Conservation (phyloP, 1,140 invertebrate genomes). For the Lordiphosa stackelbergi region DNA sequence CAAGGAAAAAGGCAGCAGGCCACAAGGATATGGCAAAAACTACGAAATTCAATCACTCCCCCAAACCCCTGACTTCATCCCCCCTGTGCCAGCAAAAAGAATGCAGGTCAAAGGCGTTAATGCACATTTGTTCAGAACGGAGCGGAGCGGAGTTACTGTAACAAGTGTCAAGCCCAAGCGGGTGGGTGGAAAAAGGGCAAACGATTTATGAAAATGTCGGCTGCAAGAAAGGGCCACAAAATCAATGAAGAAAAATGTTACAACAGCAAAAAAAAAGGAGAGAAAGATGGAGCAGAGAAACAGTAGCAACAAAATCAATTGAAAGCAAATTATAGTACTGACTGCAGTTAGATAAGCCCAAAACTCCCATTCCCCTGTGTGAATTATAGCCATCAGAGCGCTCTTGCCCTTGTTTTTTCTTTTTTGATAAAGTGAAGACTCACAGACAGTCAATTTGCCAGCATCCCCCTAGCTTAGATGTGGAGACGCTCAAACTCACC, state of each 20-base stretch:
- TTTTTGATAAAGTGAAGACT: slow-evolving; percentile 24
- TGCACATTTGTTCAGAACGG: slow-evolving; percentile 60
- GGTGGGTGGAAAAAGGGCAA: slow-evolving; percentile 20
- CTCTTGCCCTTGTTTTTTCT: slow-evolving; percentile 5
- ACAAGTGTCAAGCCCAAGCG: slow-evolving; percentile 55
- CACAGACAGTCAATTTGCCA: slow-evolving; percentile 44
- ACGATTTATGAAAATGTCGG: slow-evolving; percentile 65
- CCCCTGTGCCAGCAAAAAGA: slow-evolving; percentile 2
- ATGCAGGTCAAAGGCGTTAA: slow-evolving; percentile 74
- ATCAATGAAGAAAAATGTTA: slow-evolving; percentile 70
- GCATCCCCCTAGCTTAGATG: neutral
- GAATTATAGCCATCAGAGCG: slow-evolving; percentile 33
- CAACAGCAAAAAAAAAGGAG: slow-evolving; percentile 17
- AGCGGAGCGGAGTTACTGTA: slow-evolving; percentile 30
- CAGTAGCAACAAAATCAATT: slow-evolving; percentile 62
- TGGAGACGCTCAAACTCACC: slow-evolving; percentile 13
- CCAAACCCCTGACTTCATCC: neutral
- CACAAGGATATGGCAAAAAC: slow-evolving; percentile 53
- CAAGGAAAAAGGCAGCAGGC: slow-evolving; percentile 25
- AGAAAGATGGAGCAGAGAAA: slow-evolving; percentile 7
- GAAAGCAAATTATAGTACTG: slow-evolving; percentile 71
- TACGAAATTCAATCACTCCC: slow-evolving; percentile 54
- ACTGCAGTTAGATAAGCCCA: slow-evolving; percentile 69
- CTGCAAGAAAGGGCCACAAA: slow-evolving; percentile 34
- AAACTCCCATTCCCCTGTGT: slow-evolving; percentile 11